These are phyloP conservation scores for Fulmarus glacialis DNA, from an alignment of 2,113 vertebrate genomes.

Conservation along the genomic window DNA sequence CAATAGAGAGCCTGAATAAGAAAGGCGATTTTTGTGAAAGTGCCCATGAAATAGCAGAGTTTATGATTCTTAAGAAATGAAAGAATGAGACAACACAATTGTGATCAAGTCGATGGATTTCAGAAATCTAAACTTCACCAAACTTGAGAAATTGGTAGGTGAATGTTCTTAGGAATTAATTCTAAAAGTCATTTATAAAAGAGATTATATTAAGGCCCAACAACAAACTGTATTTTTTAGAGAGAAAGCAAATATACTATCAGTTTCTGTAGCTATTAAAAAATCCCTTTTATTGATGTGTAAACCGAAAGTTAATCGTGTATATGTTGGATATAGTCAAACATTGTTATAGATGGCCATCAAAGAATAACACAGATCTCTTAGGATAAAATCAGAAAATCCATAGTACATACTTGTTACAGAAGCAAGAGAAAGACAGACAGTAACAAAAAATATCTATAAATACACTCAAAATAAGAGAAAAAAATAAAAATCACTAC, in stretches of 20 bases:
- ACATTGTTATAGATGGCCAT: background rate
- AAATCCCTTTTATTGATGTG: background rate
- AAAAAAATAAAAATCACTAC: background rate
- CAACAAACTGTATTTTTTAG: background rate
- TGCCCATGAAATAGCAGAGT: background rate
- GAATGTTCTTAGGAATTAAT: background rate
- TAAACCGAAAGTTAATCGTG: background rate
- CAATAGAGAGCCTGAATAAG: background rate
- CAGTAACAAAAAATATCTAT: background rate
- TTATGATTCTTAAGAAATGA: background rate
- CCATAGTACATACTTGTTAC: background rate
- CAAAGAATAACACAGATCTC: background rate
- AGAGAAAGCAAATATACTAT: background rate
- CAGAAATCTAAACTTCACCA: background rate
- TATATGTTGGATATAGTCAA: background rate
- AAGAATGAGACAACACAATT: background rate
- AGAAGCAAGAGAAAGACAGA: background rate
- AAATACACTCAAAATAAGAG: background rate
- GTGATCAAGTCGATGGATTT: background rate
- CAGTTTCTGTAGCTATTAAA: background rate
- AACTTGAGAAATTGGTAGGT: background rate
- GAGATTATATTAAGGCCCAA: background rate
- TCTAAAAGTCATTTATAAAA: background rate
- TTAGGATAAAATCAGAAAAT: background rate
- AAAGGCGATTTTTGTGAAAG: background rate